Evolutionary conservation across 2,797 vertebrate species (phyloP).

Genomic region (Neosalanx taihuensis): DNA sequence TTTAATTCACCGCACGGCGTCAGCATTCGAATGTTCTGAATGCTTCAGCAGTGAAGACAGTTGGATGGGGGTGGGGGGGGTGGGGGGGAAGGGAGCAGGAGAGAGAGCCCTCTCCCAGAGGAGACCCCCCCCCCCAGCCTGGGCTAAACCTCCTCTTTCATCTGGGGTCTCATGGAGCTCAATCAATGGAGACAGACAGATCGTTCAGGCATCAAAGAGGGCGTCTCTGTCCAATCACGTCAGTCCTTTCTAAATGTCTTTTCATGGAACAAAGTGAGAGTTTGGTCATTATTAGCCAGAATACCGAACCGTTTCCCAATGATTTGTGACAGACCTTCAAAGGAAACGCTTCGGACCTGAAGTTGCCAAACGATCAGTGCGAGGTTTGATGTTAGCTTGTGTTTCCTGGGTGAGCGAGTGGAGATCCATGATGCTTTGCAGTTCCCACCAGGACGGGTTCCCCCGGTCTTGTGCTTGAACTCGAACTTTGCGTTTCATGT

Average conservation of each 20-base stretch:
- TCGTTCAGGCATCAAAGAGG: slow-evolving; percentile 69
- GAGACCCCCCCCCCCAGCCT: slow-evolving; percentile 54
- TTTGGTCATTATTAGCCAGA: slow-evolving; percentile 48
- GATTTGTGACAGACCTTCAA: slow-evolving; percentile 43
- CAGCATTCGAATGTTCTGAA: no score
- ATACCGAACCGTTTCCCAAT: slow-evolving; percentile 41
- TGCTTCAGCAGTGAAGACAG: neutral
- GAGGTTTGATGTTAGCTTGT: neutral
- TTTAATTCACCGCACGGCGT: no score
- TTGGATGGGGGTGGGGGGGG: neutral
- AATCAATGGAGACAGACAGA: slow-evolving; percentile 67
- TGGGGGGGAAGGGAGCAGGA: slow-evolving; percentile 24
- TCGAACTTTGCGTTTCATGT: neutral
- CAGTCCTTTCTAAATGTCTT: slow-evolving; percentile 64
- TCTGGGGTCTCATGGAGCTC: slow-evolving; percentile 67
- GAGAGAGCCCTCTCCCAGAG: slow-evolving; percentile 51
- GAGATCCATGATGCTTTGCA: no score
- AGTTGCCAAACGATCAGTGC: neutral
- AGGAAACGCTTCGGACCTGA: slow-evolving; percentile 19
- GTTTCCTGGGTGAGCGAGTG: neutral
- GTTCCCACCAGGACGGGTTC: no score
- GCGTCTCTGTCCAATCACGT: slow-evolving; percentile 56
- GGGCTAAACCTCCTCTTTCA: slow-evolving; percentile 62
- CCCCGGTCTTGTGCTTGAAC: neutral
- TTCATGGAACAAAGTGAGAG: slow-evolving; percentile 56